Conservation (phyloP, 2,113 vertebrate species). For the Xenus cinereus region DNA sequence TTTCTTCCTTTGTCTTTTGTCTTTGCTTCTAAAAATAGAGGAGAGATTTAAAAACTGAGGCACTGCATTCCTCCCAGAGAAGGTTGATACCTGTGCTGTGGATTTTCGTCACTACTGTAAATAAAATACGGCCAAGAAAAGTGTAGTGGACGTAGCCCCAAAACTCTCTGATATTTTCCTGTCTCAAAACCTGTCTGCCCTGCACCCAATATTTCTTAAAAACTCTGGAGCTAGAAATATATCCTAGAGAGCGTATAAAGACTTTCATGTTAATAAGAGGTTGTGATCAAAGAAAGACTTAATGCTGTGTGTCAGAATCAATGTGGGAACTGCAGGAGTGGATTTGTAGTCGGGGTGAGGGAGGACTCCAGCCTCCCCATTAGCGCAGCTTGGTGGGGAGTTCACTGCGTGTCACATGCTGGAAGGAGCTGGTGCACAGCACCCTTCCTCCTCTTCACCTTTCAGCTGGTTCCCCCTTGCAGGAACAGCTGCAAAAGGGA, state of each 20-base stretch:
- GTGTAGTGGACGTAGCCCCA: neutral
- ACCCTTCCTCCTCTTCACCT: neutral
- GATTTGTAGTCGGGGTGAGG: neutral
- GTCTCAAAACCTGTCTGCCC: neutral
- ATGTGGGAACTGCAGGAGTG: neutral
- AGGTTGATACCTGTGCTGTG: neutral
- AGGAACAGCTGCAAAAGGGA: neutral
- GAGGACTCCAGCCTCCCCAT: neutral
- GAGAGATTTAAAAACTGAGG: neutral
- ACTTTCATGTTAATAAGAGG: constrained; percentile 4
- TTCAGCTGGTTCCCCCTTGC: neutral
- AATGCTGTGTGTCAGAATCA: neutral
- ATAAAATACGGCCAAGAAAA: neutral
- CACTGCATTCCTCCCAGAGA: neutral
- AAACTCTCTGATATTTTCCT: neutral
- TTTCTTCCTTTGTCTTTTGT: neutral
- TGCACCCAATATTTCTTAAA: neutral
- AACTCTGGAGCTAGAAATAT: neutral
- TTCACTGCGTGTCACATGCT: rapidly evolving
- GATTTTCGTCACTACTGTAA: neutral
- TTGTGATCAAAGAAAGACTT: constrained; percentile 34
- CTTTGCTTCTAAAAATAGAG: neutral
- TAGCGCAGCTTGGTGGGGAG: neutral
- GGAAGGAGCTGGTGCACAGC: neutral
- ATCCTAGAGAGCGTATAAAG: neutral